Percentiles rank a stretch among this genome's conserved stretches.
Conservation (phyloP, 2,113 vertebrate species). For the Gavia stellata region DNA sequence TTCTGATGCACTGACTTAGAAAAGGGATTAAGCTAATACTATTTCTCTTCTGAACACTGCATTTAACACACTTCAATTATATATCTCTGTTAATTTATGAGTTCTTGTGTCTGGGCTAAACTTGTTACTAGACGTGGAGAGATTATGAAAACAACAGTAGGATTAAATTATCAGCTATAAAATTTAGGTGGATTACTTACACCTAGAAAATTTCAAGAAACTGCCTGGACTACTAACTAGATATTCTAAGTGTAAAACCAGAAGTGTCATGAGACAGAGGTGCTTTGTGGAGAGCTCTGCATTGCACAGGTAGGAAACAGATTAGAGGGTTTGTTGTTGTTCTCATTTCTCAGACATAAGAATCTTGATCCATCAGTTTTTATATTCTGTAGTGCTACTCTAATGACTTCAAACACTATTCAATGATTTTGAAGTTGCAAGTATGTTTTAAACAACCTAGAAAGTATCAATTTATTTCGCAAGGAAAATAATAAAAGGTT, state of each 20-base stretch:
- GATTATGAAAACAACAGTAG: background rate
- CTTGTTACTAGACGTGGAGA: background rate
- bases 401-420: constrained; percentile 37
- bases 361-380: constrained; percentile 1
- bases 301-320: constrained; percentile 13
- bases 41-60: background rate
- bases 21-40: constrained; percentile 17
- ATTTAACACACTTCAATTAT: background rate
- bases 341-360: background rate
- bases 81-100: background rate
- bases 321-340: background rate
- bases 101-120: background rate
- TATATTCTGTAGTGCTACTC: background rate
- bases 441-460: constrained; percentile 3
- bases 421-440: no score
- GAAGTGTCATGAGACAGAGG: background rate
- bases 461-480: background rate
- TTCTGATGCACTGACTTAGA: background rate
- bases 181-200: background rate
- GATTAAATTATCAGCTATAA: background rate
- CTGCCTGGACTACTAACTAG: background rate
- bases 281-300: background rate
- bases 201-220: background rate
- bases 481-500: background rate
- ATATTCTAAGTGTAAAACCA: background rate